A percentile compares a stretch with the other conserved stretches of the same genome.
Conservation (phyloP, 2,113 vertebrate genomes). For the Marmota flaviventris region DNA sequence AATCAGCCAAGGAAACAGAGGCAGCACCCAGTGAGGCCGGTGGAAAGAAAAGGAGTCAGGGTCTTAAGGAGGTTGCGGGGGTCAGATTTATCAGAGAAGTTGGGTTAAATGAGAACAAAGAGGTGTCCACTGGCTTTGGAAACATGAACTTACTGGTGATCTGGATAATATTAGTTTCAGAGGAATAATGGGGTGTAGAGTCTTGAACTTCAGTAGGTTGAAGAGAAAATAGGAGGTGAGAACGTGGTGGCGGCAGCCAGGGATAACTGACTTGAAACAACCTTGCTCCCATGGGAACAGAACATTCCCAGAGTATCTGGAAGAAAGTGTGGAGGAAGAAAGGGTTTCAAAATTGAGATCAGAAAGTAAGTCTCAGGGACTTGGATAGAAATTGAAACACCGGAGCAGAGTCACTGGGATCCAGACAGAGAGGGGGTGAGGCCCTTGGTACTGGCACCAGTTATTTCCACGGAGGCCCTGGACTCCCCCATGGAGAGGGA, state of each 20-base stretch:
- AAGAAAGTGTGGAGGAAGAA: background rate
- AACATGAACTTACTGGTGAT: background rate
- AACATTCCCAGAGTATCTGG: background rate
- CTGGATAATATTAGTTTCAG: background rate
- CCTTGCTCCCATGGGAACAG: background rate
- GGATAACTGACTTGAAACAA: background rate
- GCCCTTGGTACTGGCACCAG: background rate
- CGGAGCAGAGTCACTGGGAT: background rate
- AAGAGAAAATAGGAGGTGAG: background rate
- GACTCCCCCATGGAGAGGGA: background rate
- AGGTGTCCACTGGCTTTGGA: background rate
- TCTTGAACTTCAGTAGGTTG: background rate
- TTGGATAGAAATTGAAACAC: background rate
- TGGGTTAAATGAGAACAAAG: background rate
- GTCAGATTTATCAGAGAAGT: background rate
- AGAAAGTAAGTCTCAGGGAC: background rate
- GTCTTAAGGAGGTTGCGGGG: background rate
- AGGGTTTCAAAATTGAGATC: background rate
- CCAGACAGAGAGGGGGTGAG: background rate
- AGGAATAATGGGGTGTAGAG: background rate
- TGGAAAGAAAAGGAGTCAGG: background rate
- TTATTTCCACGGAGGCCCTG: background rate
- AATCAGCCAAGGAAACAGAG: background rate
- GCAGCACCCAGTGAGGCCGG: background rate
- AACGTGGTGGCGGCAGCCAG: background rate